Percentiles rank a stretch among this genome's conserved stretches.
Evolutionary conservation across 2,113 vertebrate species (phyloP).

Genomic region (Engystomops pustulosus): DNA sequence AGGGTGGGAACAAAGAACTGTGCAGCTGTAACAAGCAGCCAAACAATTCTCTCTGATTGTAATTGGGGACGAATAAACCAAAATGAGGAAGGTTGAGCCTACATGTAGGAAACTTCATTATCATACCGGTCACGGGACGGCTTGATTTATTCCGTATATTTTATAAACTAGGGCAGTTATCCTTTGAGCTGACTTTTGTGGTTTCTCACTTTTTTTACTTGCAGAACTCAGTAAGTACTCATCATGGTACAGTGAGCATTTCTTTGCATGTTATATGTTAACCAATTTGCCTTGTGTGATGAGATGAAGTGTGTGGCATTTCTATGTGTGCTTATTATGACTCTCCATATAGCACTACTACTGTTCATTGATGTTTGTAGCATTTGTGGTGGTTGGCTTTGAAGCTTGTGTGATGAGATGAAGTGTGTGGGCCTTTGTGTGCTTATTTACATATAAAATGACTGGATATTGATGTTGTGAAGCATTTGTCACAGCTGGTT

Average conservation of each 20-base stretch:
- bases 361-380: not conserved
- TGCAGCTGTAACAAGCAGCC: too few relatives aligned
- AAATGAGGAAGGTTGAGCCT: too few relatives aligned
- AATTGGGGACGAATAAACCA: too few relatives aligned
- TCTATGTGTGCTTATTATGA: not conserved
- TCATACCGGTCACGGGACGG: not conserved
- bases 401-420: conserved; percentile 16
- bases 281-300: conserved; percentile 54
- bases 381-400: not conserved
- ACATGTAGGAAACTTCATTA: too few relatives aligned
- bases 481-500: not conserved
- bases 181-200: conserved; percentile 20
- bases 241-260: conserved; percentile 75
- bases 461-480: not conserved
- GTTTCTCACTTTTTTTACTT: conserved; percentile 79
- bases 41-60: too few relatives aligned
- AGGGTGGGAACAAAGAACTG: too few relatives aligned
- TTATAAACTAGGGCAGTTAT: not conserved
- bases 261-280: conserved; percentile 79
- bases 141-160: not conserved
- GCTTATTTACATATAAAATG: too few relatives aligned
- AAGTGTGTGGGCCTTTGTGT: too few relatives aligned
- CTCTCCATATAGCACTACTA: not conserved
- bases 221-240: conserved; percentile 94
- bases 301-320: not conserved